Base-by-base conservation (phyloP, 2,888 invertebrate species). In the Tuta absoluta region DNA sequence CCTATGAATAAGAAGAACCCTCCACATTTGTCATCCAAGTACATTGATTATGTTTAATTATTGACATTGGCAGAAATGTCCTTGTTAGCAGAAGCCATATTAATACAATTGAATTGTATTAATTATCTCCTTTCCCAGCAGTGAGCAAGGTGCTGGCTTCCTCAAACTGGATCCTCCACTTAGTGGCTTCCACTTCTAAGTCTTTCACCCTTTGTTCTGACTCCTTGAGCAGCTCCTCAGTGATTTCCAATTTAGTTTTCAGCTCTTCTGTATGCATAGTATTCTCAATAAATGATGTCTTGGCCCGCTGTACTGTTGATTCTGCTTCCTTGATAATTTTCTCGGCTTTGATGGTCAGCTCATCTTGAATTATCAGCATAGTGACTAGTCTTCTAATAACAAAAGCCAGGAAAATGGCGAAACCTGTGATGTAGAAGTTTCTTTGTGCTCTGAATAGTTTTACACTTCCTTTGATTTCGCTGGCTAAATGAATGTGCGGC, bases 391-490 rank as follows among this genome's bases (percentile, higher is more conserved):
- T 92, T 28, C 94, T 92, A 65, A 95, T 93, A 0, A 95, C 94
- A 73, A 95, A 92, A 73, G 94, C 93, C 45, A 96, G 85, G 74
- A 96, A 95, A 68, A 96, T 93, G 11, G 95, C 93, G 83, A 96
- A 96, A 17, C 96, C 95, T 69, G 95, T 94, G 65, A 96, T 96
- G 83, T 96, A 96, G 77, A 96, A 95, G 83, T 96, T 96, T 71
- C 96, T 91, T 79, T 96, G 96, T 1, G 96, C 94, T 70, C 96
- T 85, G 81, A 96, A 96, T 63, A 96, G 85, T 72, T 95, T 94
- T 83, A 96, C 94, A 78, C 93, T 94, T 0, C 91, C 89, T 76
- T 95, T 94, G 87, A 94, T 92, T 81, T 95, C 95, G 60, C 92
- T 92, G 59, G 94, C 87, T 7, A 94, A 84, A 71, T 94, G 91